Evolutionary conservation across 2,888 invertebrate species (phyloP).

Genomic region (Hermaeophaga mercurialis): DNA sequence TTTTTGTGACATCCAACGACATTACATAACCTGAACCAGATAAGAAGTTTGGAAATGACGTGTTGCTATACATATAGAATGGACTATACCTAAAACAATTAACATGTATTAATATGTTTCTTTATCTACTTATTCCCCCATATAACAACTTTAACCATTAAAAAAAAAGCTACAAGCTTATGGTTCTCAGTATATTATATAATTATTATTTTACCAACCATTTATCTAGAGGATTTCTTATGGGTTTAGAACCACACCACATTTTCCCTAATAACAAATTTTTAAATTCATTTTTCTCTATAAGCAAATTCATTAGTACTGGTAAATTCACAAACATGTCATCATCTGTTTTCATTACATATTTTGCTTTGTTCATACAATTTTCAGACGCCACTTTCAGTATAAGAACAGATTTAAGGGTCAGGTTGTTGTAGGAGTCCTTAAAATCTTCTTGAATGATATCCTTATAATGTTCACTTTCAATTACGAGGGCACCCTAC

Average conservation of each 20-base stretch:
- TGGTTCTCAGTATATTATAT: too few relatives aligned
- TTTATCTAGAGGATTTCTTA: conserved; percentile 74
- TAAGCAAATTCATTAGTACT: conserved; percentile 40
- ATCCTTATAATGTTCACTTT: conserved; percentile 72
- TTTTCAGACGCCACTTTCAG: conserved; percentile 77
- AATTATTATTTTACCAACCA: conserved; percentile 63
- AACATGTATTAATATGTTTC: too few relatives aligned
- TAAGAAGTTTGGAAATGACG: too few relatives aligned
- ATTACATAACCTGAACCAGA: too few relatives aligned
- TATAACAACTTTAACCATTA: too few relatives aligned
- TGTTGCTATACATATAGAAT: too few relatives aligned
- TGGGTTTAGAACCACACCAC: conserved; percentile 79
- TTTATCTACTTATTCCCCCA: too few relatives aligned
- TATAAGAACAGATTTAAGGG: conserved; percentile 83
- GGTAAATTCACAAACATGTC: conserved; percentile 81
- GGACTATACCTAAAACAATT: too few relatives aligned
- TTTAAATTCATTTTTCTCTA: conserved; percentile 44
- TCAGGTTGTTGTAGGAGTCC: conserved; percentile 86
- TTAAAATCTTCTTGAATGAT: conserved; percentile 83
- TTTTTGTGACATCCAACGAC: too few relatives aligned
- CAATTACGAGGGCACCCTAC: conserved; percentile 68
- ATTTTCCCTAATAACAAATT: conserved; percentile 74
- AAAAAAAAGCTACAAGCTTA: too few relatives aligned
- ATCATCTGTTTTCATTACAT: conserved; percentile 84
- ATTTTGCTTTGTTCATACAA: conserved; percentile 63